phyloP scores from a whole-genome alignment of 2,113 vertebrate species.

The Bubalus kerabau region DNA sequence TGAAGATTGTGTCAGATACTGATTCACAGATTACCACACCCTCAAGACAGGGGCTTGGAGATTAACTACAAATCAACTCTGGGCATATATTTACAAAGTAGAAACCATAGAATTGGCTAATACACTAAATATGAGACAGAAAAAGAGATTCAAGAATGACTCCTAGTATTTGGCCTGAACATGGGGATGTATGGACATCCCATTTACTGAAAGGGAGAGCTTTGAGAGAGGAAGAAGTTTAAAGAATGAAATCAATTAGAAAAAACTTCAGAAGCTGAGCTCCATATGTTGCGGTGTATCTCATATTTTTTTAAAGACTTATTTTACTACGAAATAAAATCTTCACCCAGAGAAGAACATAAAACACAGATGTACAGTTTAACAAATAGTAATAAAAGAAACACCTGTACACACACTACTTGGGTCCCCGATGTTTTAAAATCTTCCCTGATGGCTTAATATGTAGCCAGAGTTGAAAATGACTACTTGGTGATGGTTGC shows the following conservation, averaged over 20 bases:
- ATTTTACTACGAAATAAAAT: background rate
- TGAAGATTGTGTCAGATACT: background rate
- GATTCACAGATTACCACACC: background rate
- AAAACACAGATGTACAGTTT: background rate
- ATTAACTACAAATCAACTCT: background rate
- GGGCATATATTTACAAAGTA: background rate
- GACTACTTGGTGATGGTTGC: background rate
- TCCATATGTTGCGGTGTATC: background rate
- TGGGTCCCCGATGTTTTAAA: background rate
- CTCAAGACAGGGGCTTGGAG: background rate
- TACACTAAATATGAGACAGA: background rate
- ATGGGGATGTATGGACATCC: background rate
- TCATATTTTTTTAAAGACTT: background rate
- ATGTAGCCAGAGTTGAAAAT: background rate
- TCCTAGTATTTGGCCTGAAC: background rate
- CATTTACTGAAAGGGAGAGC: background rate
- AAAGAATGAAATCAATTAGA: background rate
- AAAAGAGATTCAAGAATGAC: background rate
- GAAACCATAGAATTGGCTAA: background rate
- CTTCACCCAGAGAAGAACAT: background rate
- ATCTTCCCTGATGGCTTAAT: background rate
- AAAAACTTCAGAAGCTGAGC: background rate
- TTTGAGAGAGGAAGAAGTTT: background rate
- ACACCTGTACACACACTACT: background rate
- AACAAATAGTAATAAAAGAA: background rate